phyloP scores from a whole-genome alignment of 2,888 invertebrate genomes.

The Tipula vernalis region DNA sequence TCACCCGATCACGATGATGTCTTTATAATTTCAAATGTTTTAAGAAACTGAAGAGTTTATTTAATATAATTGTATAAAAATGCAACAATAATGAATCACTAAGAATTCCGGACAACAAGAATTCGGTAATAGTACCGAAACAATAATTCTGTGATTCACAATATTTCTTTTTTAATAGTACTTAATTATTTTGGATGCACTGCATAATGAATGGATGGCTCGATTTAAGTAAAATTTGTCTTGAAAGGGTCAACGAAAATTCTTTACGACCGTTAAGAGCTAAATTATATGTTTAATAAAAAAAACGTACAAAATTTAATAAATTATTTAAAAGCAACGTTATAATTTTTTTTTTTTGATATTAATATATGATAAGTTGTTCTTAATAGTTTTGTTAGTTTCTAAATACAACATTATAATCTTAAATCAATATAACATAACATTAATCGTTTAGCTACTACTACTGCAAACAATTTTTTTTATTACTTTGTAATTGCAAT shows the following conservation, averaged over 20 bases:
- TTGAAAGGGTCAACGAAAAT: not conserved
- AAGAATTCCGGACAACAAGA: no score
- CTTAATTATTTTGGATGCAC: no score
- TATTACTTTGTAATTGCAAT: not conserved
- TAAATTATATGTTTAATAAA: not conserved
- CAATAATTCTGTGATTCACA: no score
- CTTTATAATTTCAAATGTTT: no score
- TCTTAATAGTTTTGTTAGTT: not conserved
- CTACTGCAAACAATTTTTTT: not conserved
- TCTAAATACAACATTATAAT: not conserved
- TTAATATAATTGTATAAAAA: no score
- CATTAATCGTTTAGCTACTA: not conserved
- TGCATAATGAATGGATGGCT: no score
- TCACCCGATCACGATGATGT: no score
- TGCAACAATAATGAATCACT: no score
- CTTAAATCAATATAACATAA: not conserved
- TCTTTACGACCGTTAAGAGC: not conserved
- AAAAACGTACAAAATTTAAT: not conserved
- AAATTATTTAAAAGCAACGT: not conserved
- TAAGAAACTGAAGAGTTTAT: no score
- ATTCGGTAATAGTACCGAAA: no score
- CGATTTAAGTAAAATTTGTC: not conserved
- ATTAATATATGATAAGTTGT: not conserved
- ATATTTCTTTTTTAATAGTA: no score
- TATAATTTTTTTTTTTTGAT: not conserved